Evolutionary conservation across 2,888 invertebrate genomes (phyloP), one percentile per base, ranked within the genome.

Genomic region (Drosophila fulvimacula): DNA sequence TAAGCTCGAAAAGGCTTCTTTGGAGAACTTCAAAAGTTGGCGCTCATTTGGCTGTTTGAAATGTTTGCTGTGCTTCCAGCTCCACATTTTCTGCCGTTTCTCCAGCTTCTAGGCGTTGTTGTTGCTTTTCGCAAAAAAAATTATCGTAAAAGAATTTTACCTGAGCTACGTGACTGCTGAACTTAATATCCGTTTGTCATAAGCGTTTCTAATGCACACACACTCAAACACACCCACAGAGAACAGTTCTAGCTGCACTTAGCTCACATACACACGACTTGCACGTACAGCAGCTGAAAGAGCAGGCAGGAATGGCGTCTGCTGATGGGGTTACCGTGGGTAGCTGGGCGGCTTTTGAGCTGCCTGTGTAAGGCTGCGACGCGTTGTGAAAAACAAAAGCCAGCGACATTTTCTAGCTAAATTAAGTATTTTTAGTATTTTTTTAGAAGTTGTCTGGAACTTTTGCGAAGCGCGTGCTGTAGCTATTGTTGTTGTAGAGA

Each of bases 131-230:
- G 51, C 69, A 77, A 81, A 74, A 81, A 74, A 83, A 85, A 85
- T 81, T 88, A 82, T 90, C 90, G 85, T 91, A 91, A 91, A 91
- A 91, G 89, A 88, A 88, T 91, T 91, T 91, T 82, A 90, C 84
- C 89, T 88, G 88, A 79, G 84, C 81, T 83, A 91, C 91, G 91
- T 91, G 91, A 90, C 90, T 90, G 83, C 80, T 85, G 84, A 81
- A 79, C 82, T 81, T 88, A 83, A 82, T 85, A 88, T 86, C 82
- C 82, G 80, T 77, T 80, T 81, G 79, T 82, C 88, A 86, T 81
- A 75, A 76, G 80, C 80, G 78, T 72, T 87, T 78, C 85, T 84
- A 81, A 85, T 84, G 76, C 76, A 81, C 74, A 74, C 67, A 79
- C 78, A 76, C n/a, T 55, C 48, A 53, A 42, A 62, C 48, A 61